Conservation (phyloP, 30 jellyfish, hydroid and myxozoan genomes). For the Hydractinia echinata region DNA sequence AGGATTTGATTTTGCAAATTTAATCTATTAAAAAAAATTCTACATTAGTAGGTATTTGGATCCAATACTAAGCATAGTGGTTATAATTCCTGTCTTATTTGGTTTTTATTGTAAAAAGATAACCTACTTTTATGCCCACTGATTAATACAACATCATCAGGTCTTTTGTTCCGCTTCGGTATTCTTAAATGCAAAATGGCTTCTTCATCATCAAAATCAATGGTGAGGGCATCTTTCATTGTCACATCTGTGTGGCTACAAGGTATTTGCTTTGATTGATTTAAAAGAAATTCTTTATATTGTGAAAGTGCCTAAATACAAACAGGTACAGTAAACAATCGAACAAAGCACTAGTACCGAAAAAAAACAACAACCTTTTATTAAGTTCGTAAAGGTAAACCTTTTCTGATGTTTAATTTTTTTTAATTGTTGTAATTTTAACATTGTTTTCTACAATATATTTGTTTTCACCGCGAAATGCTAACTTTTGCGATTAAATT, state of each 20-base stretch:
- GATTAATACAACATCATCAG: slow-evolving; percentile 62
- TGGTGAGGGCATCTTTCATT: slow-evolving; percentile 47
- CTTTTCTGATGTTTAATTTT: neutral
- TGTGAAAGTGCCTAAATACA: slow-evolving; percentile 28
- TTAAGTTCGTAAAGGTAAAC: neutral
- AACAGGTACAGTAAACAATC: neutral
- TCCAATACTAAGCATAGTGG: no score
- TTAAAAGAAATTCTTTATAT: slow-evolving; percentile 25
- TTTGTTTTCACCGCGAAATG: no score
- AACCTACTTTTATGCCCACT: slow-evolving; percentile 84
- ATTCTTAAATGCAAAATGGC: slow-evolving; percentile 57
- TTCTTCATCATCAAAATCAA: slow-evolving; percentile 56
- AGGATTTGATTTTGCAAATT: no score
- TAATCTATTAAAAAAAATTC: no score
- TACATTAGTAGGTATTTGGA: no score
- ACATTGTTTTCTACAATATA: no score
- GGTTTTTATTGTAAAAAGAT: no score
- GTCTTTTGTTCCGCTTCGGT: slow-evolving; percentile 73
- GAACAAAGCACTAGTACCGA: neutral
- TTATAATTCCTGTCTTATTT: no score
- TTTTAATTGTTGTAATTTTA: no score
- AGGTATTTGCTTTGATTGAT: slow-evolving; percentile 36
- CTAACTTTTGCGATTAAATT: no score
- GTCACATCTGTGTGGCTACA: slow-evolving; percentile 47
- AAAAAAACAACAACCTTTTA: no score